Percentiles rank a stretch among this genome's conserved stretches.
Evolutionary conservation across 2,113 vertebrate genomes (phyloP).

Genomic region (Scopus umbretta): DNA sequence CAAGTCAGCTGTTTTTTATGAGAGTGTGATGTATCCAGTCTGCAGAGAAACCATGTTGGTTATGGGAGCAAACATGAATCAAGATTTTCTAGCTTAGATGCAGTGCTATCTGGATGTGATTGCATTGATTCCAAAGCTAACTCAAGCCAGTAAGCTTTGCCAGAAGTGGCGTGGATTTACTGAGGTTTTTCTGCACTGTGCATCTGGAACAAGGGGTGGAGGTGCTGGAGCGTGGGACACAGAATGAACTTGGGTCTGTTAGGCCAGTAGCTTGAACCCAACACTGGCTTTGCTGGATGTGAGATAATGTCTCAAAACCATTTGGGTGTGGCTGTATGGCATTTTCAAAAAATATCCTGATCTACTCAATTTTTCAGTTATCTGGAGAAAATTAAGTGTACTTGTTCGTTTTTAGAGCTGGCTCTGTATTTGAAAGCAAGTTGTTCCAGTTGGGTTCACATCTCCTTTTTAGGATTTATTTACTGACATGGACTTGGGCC

Average conservation of each 20-base stretch:
- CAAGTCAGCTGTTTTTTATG: not conserved
- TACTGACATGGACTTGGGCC: not conserved
- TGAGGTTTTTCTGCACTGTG: not conserved
- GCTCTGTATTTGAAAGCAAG: not conserved
- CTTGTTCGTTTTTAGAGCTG: not conserved
- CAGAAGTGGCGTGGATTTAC: not conserved
- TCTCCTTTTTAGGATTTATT: not conserved
- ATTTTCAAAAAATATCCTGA: not conserved
- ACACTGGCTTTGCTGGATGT: not conserved
- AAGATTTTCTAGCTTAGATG: not conserved
- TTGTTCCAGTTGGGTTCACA: not conserved
- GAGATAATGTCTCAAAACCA: not conserved
- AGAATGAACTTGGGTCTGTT: not conserved
- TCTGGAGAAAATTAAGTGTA: not conserved
- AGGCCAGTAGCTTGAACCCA: not conserved
- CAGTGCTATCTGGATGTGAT: not conserved
- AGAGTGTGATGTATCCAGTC: not conserved
- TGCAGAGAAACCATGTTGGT: not conserved
- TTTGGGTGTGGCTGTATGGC: not conserved
- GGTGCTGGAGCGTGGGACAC: not conserved
- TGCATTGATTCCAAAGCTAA: not conserved
- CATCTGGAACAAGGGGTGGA: not conserved
- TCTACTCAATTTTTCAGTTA: not conserved
- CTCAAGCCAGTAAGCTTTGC: not conserved
- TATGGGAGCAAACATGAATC: not conserved